Base-by-base conservation (phyloP, 2,797 vertebrate species). In the Bradypodion ventrale region DNA sequence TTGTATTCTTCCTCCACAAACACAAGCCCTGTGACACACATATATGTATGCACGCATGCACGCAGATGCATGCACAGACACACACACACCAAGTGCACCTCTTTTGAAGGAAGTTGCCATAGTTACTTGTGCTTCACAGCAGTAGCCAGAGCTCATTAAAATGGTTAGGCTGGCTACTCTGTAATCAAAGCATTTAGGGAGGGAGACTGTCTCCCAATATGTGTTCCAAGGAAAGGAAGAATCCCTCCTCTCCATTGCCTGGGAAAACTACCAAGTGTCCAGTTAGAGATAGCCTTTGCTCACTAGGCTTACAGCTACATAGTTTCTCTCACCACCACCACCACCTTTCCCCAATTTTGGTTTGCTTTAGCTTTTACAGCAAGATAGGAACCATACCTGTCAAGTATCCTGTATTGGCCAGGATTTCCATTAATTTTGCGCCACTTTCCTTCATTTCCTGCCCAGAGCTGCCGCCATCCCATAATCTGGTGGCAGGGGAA, bases 81-180 rank as follows among this genome's bases (percentile, higher is more conserved):
- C 62, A 69, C 32, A 65, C 52, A 72, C 42, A 89, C 90, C 83
- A 73, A 42, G 62, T 72, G 82, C 6, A 32, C 85, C 93, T 90
- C 93, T 92, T 94, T 87, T 80, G 88, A 87, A 87, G 85, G 91
- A 86, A 93, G 93, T 94, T 94, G 91, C 93, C 92, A 94, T 94
- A 94, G 93, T 94, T 94, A 94, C 93, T 92, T 84, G 89, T 84
- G 91, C 92, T 92, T 94, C 93, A 84, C 93, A 88, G 93, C 91
- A 92, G 91, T 90, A 86, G 75, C 63, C 90, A 13, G 83, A 92
- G 89, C 93, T 94, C 93, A 92, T 94, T 94, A 94, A 93, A 93
- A 90, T 92, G 93, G 93, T 94, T 92, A 88, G 88, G 93, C 91
- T 92, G 93, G 92, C 87, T 93, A 85, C 90, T 88, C 90, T 92